Evolutionary conservation across 2,113 vertebrate species (phyloP).

Genomic region (Asarcornis scutulata): DNA sequence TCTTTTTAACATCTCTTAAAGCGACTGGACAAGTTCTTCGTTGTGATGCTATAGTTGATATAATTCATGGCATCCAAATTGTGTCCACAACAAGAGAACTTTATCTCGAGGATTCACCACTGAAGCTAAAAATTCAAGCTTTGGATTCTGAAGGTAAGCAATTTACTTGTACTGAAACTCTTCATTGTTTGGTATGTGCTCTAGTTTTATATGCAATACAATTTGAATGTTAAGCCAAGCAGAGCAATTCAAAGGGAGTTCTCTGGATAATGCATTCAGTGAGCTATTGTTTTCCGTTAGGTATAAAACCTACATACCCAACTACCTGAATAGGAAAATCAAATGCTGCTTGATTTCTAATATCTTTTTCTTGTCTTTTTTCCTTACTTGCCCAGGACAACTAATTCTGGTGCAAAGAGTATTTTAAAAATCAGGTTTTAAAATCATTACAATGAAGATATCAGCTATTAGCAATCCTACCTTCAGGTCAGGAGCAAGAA

Average conservation of each 20-base stretch:
- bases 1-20: slow-evolving; percentile 44
- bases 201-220: neutral
- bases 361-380: neutral
- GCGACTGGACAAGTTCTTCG: slow-evolving; percentile 92
- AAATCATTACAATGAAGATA: neutral
- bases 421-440: neutral
- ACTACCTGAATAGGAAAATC: neutral
- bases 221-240: neutral
- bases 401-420: neutral
- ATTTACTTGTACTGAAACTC: neutral
- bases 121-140: slow-evolving; percentile 90
- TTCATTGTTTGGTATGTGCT: neutral
- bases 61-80: slow-evolving; percentile 90
- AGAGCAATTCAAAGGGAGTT: neutral
- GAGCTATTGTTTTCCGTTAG: neutral
- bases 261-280: neutral
- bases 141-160: slow-evolving; percentile 92
- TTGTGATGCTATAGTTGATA: slow-evolving; percentile 93
- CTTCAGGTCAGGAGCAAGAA: neutral
- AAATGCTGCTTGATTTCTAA: neutral
- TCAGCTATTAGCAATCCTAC: neutral
- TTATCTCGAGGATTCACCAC: slow-evolving; percentile 93
- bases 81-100: slow-evolving; percentile 96
- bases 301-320: neutral
- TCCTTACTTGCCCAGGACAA: neutral